Conservation (phyloP, 2,888 invertebrate species). For the Adelphocoris suturalis region DNA sequence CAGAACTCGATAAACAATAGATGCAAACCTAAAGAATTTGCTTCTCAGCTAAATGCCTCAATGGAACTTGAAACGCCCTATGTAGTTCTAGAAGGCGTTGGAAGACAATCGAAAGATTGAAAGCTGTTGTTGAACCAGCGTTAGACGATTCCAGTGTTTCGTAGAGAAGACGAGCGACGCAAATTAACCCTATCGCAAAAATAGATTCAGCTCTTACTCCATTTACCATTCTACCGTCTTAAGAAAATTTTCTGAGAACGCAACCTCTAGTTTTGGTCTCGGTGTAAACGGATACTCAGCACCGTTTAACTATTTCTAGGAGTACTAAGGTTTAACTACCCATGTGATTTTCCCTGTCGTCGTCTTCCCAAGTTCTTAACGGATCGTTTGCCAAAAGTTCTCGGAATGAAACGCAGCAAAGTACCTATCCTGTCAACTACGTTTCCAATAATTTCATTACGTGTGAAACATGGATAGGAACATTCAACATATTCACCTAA, state of each 20-base stretch:
- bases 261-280: neutral
- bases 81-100: neutral
- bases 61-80: conserved; percentile 2
- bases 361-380: too few relatives aligned
- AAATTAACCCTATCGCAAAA: neutral
- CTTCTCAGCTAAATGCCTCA: conserved; percentile 1
- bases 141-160: conserved; percentile 19
- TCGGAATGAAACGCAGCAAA: too few relatives aligned
- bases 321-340: neutral
- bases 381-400: too few relatives aligned
- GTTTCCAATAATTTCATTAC: too few relatives aligned
- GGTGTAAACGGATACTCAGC: neutral
- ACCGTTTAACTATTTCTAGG: neutral
- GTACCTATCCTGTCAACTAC: too few relatives aligned
- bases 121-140: neutral
- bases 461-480: too few relatives aligned
- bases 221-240: neutral
- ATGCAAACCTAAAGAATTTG: neutral
- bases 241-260: neutral
- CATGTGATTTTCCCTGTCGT: too few relatives aligned
- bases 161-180: neutral
- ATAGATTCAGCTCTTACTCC: neutral
- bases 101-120: conserved; percentile 4
- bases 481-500: too few relatives aligned
- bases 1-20: too few relatives aligned